phyloP scores from a whole-genome alignment of 2,888 invertebrate species.

The Rotaria macrura region DNA sequence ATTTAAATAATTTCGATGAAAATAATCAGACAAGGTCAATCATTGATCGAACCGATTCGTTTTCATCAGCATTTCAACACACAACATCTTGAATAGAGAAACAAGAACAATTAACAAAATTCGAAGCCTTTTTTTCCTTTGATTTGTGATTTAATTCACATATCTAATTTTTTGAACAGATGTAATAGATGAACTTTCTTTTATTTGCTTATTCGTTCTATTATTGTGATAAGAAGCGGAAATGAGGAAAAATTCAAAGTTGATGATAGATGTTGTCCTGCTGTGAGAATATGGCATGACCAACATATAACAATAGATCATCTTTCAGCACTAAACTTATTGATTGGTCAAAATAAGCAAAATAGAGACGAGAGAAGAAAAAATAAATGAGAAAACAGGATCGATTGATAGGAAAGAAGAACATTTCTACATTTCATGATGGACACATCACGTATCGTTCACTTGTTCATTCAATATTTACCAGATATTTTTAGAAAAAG shows the following conservation, averaged over 20 bases:
- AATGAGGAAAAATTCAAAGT: neutral
- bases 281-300: neutral
- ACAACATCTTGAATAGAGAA: neutral
- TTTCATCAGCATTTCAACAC: neutral
- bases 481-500: neutral
- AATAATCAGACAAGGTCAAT: neutral
- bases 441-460: neutral
- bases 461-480: neutral
- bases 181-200: slow-evolving; percentile 3
- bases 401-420: neutral
- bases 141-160: slow-evolving; percentile 4
- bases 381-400: neutral
- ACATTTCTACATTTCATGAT: neutral
- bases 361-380: neutral
- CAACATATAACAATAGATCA: neutral
- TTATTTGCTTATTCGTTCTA: neutral
- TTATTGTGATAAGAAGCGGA: neutral
- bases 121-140: no score
- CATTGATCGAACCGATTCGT: neutral
- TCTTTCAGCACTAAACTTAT: neutral
- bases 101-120: no score
- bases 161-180: neutral
- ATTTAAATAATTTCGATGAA: neutral
- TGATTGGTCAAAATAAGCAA: neutral
- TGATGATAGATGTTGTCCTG: slow-evolving; percentile 1